Evolutionary conservation across 2,888 invertebrate genomes (phyloP), one percentile per base, ranked within the genome.

Genomic region (Archips xylosteana): DNA sequence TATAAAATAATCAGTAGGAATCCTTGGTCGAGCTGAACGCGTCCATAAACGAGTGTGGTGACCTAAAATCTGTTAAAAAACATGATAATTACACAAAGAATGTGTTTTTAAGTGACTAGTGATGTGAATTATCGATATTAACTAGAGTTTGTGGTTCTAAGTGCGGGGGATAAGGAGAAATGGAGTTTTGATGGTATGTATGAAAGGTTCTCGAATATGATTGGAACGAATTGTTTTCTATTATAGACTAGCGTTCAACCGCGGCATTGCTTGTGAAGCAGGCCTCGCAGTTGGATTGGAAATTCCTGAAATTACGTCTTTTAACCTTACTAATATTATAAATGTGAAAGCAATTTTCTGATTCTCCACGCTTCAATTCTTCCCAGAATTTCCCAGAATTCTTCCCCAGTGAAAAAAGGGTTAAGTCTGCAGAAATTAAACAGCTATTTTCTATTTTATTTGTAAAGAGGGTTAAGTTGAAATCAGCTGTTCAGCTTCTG

Each of bases 1-100:
- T 82, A 89, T 91, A 87, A 91, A 93, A 92, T 92, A 92, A 92
- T 92, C 93, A 93, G 93, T 92, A 90, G 85, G 81, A 81, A 81
- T 80, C 83, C 76, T 79, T 80, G 76, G 75, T 75, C 75, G 76
- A 36, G 65, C 59, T 67, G 36, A n/a, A 36, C 70, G 71, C 75
- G 70, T 63, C 70, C 69, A 71, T 45, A 57, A 72, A 63, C 47
- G 70, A 57, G 67, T 62, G 71, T 72, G 54, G 71, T 70, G 69
- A 65, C 73, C 73, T 64, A 15, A 64, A 67, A 68, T 12, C 45
- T 4, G 45, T 45, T 12, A 12, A 45, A 45, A 45, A 45, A 45
- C 45, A 63, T 39, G 67, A 10, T 32, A 4, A 49, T 59, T 63
- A 5, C 57, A 8, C 8, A 15, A n/a, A 49, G 42, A 68, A 39